Evolutionary conservation across 1,140 invertebrate species (phyloP), one percentile per base, ranked within the genome.

Genomic region (Conus ventricosus): DNA sequence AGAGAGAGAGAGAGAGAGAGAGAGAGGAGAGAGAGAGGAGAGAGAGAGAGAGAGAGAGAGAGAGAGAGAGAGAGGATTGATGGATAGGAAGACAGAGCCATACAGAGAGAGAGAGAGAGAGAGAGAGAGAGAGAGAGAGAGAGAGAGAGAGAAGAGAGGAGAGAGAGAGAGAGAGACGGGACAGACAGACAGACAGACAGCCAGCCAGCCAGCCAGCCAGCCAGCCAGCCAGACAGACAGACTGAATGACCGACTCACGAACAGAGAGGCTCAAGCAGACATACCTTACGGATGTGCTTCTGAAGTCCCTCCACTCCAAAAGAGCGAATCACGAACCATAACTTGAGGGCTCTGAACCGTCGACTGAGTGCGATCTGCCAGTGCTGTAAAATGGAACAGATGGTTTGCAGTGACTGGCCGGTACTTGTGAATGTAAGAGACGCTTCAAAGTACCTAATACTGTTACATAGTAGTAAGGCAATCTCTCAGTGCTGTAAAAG

Each of bases 361-460:
- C 93, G 90, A 88, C 95, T 95, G 20, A 95, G 90, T 2, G 94
- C 93, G 23, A 95, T 94, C 88, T 95, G 95, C 95, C 95, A 95
- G 90, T 95, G 95, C 95, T 95, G 87, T 10, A 91, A 90, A 63
- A 78, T 57, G 71, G 78, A 20, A 13, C 39, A 54, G 55, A 4
- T 71, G 60, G 39, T 3, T 39, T 39, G 3, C 39, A 39, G 39
- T 39, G 39, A 39, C 39, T 39, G 39, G 39, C 39, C 39, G 39
- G 0, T 39, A 39, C 39, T 39, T 39, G 0, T 39, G 39, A 39
- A 39, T 39, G 39, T 39, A 39, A 39, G 39, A 39, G 39, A 39
- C 39, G 39, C 39, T 39, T 39, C 39, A 39, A 39, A 39, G 39
- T 39, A 39, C 39, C 39, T 39, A 39, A 39, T 39, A 39, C 39